Conservation (phyloP, 2,797 vertebrate species). For the Gambelia wislizenii region DNA sequence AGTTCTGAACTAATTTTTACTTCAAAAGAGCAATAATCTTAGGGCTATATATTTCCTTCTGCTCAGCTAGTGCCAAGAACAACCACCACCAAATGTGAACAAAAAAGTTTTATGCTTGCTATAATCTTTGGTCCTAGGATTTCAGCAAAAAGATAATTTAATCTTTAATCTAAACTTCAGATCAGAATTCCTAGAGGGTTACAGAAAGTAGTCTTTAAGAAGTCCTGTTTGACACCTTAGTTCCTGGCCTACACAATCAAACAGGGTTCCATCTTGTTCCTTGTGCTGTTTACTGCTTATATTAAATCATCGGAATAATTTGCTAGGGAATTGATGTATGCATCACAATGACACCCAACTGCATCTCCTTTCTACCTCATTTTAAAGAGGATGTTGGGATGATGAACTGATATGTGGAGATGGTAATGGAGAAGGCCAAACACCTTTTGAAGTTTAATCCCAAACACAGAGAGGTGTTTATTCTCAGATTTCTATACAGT, state of each 20-base stretch:
- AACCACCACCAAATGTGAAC: not conserved
- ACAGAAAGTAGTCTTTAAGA: not conserved
- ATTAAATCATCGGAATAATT: not conserved
- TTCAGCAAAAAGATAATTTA: not conserved
- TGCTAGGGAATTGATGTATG: not conserved
- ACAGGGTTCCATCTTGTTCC: not conserved
- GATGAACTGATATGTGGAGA: not conserved
- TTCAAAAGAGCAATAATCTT: conserved; percentile 9
- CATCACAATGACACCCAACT: not conserved
- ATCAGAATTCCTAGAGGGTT: not conserved
- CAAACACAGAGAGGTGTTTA: not conserved
- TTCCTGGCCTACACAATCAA: not conserved
- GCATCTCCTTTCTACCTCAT: not conserved
- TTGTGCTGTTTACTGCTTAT: not conserved
- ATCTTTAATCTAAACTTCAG: not conserved
- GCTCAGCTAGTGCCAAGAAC: not conserved
- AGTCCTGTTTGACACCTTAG: not conserved
- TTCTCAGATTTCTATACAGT: not conserved
- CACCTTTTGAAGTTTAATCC: not conserved
- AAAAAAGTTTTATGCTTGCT: not conserved
- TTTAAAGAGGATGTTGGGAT: not conserved
- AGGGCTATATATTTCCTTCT: not conserved
- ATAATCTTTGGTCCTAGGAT: not conserved
- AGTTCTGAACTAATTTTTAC: not conserved
- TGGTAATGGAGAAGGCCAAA: not conserved